Conservation (phyloP, 2,113 vertebrate species). For the Proteles cristata region DNA sequence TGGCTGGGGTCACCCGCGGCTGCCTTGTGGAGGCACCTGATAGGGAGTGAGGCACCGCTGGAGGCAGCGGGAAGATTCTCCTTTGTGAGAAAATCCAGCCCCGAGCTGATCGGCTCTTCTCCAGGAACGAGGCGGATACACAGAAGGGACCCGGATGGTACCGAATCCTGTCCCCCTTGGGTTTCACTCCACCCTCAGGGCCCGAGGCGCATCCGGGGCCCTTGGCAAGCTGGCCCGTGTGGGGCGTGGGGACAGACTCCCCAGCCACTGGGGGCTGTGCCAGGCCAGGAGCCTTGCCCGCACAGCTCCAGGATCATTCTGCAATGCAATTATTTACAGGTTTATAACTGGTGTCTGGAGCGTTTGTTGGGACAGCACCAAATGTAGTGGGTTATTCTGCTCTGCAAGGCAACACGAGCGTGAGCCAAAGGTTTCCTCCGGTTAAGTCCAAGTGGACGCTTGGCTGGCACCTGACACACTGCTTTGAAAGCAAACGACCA, state of each 20-base stretch:
- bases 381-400: not conserved
- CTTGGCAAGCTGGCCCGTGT: not conserved
- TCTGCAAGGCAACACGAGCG: not conserved
- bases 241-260: not conserved
- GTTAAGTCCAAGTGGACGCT: too few species aligned
- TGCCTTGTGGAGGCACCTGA: accelerated
- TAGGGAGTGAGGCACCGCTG: not conserved
- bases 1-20: accelerated
- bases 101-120: not conserved
- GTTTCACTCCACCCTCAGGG: not conserved
- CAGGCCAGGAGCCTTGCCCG: too few species aligned
- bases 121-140: accelerated
- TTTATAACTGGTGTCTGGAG: not conserved
- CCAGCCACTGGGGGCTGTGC: not conserved
- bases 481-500: not conserved
- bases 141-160: not conserved
- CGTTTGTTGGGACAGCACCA: not conserved
- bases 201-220: not conserved
- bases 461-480: not conserved
- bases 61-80: not conserved
- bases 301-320: not conserved
- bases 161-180: not conserved
- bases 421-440: not conserved
- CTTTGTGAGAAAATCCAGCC: not conserved
- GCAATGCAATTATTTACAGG: not conserved